Evolutionary conservation across 2,888 invertebrate genomes (phyloP), one percentile per base, ranked within the genome.

Genomic region (Brassicogethes aeneus): DNA sequence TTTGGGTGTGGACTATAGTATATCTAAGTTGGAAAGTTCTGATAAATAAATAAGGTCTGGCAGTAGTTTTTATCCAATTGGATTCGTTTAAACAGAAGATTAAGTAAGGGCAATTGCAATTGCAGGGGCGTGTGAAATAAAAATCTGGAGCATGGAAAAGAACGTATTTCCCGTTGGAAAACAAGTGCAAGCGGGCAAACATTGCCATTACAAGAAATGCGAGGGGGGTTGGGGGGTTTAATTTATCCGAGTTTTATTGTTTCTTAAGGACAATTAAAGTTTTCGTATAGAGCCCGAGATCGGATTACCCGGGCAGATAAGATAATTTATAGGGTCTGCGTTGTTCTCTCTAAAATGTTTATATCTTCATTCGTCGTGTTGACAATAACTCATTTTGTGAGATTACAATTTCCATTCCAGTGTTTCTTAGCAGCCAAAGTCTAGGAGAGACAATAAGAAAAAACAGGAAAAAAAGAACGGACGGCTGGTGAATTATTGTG

Each of bases 401-500:
- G 65, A 67, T 67, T 66, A 66, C 66, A 65, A 66, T 67, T 65
- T 66, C 67, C 65, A 66, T 64, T 65, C 61, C 62, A 59, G 57
- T 65, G 65, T 65, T 65, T 65, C 64, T 65, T 64, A 61, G 62
- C 23, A 32, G 32, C 58, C 56, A 59, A 57, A 63, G 56, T 62
- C 65, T 63, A 65, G 64, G 64, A 65, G 29, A 65, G 65, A 66
- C 65, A 65, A 65, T 64, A 64, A 64, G 64, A 60, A 61, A 64
- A 60, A 57, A 61, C 60, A 60, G 59, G 62, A 57, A 13, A 64
- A 63, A 59, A 65, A 64, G 62, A 59, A 62, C 60, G 65, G 68
- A 66, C 66, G 64, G 61, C 60, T 55, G 53, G 66, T 68, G 77
- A 78, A 71, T 78, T 77, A 78, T 78, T 77, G 74, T 73, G 70